Evolutionary conservation across 2,888 invertebrate genomes (phyloP), one percentile per base, ranked within the genome.

Genomic region (Sepioteuthis lessoniana): DNA sequence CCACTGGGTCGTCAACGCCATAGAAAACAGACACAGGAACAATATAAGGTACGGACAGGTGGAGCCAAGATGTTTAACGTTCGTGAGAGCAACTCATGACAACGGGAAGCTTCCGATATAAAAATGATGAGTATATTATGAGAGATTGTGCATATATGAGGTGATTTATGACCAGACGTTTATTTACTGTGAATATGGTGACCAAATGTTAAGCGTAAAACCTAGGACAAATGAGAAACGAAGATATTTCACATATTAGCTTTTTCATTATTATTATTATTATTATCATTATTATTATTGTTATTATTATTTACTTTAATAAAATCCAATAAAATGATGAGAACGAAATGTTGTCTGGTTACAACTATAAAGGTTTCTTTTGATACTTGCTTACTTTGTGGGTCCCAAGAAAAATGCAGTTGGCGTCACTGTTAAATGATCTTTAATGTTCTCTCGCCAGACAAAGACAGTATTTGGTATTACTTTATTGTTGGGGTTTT

Each of bases 31-130:
- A 35, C n/a, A 0, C 10, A 1, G 13, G 28, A 76, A 76, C 76
- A 76, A 76, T 76, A 35, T 76, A 76, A 76, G n/a, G 76, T 35
- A 76, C n/a, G n/a, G 76, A 76, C 76, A 76, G 76, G 76, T 76
- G 76, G 76, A 76, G 76, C 76, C 76, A 76, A 35, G 13, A 76
- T 76, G 76, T 35, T 76, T 76, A 76, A n/a, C 76, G 76, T 76
- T 35, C 76, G 76, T 76, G 76, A 76, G 76, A 76, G 76, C n/a
- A 76, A 35, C n/a, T 35, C 35, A 13, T n/a, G n/a, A n/a, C n/a
- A 76, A 35, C n/a, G n/a, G 76, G 76, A 76, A 76, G n/a, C 35
- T 76, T 35, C n/a, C n/a, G 13, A n/a, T n/a, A 76, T 76, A 35
- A 76, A 76, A 76, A 2, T 76, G 25, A 76, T 16, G n/a, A 35